Percentiles rank a stretch among this genome's conserved stretches.
Evolutionary conservation across 2,888 invertebrate species (phyloP).

Genomic region (Bursaphelenchus okinawaensis): DNA sequence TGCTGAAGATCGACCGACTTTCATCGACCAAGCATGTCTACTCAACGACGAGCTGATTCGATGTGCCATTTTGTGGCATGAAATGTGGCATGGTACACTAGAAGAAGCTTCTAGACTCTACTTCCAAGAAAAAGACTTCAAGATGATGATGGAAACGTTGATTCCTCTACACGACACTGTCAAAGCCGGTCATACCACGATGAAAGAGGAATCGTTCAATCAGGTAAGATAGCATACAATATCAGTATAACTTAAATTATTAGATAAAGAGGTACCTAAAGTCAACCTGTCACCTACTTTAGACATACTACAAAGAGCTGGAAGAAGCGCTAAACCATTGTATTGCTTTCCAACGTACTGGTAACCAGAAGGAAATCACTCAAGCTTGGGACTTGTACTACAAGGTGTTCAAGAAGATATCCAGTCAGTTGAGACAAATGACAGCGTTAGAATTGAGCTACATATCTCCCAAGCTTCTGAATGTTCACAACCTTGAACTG

Average conservation of each 20-base stretch:
- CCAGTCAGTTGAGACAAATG: slow-evolving; percentile 77
- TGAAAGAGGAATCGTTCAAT: slow-evolving; percentile 92
- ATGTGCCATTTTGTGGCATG: slow-evolving; percentile 83
- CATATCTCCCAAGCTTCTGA: slow-evolving; percentile 74
- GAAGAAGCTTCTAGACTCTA: slow-evolving; percentile 66
- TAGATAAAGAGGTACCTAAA: background rate
- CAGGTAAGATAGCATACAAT: slow-evolving; percentile 62
- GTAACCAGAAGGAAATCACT: slow-evolving; percentile 82
- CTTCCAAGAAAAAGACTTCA: slow-evolving; percentile 89
- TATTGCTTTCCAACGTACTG: slow-evolving; percentile 76
- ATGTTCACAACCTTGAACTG: slow-evolving; percentile 74
- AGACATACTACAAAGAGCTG: slow-evolving; percentile 85
- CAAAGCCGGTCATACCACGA: slow-evolving; percentile 85
- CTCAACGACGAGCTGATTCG: slow-evolving; percentile 82
- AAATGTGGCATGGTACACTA: slow-evolving; percentile 92
- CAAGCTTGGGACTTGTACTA: slow-evolving; percentile 98
- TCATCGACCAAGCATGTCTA: slow-evolving; percentile 79
- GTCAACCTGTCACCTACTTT: slow-evolving; percentile 4
- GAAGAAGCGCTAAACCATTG: slow-evolving; percentile 94
- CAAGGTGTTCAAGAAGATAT: slow-evolving; percentile 87
- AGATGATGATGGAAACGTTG: slow-evolving; percentile 90
- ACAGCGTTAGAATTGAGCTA: slow-evolving; percentile 68
- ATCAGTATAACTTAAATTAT: background rate
- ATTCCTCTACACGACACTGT: slow-evolving; percentile 90
- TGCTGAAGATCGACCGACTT: slow-evolving; percentile 82